Conservation (phyloP, 2,888 invertebrate genomes). For the Drosophila hamatofila region DNA sequence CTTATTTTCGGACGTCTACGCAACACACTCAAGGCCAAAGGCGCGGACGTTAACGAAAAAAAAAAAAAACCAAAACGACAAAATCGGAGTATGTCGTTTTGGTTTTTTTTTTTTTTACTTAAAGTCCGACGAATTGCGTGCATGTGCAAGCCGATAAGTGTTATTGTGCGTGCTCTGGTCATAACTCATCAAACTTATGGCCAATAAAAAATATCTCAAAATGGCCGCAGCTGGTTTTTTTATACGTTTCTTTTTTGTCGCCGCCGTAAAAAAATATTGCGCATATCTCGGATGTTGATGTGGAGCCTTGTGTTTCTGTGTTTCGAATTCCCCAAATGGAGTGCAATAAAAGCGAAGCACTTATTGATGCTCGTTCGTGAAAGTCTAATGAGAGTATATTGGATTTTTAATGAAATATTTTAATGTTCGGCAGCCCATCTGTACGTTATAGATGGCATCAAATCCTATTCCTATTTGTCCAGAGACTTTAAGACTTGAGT, state of each 20-base stretch:
- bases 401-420: not conserved
- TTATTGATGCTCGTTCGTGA: not conserved
- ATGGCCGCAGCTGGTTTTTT: constrained; percentile 77
- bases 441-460: not conserved
- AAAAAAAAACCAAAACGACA: no score
- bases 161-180: no score
- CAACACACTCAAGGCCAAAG: no score
- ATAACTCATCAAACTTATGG: constrained; percentile 69
- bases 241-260: constrained; percentile 38
- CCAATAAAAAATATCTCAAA: constrained; percentile 72
- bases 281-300: constrained; percentile 10
- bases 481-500: no score
- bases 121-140: no score
- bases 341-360: constrained; percentile 13
- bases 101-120: no score
- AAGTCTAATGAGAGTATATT: not conserved
- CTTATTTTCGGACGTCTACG: no score
- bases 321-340: constrained; percentile 9
- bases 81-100: no score
- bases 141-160: no score
- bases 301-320: not conserved
- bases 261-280: constrained; percentile 24
- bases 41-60: no score
- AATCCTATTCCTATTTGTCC: not conserved
- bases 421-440: not conserved